phyloP scores from a whole-genome alignment of 2,888 invertebrate genomes.

The Watsonalla binaria region DNA sequence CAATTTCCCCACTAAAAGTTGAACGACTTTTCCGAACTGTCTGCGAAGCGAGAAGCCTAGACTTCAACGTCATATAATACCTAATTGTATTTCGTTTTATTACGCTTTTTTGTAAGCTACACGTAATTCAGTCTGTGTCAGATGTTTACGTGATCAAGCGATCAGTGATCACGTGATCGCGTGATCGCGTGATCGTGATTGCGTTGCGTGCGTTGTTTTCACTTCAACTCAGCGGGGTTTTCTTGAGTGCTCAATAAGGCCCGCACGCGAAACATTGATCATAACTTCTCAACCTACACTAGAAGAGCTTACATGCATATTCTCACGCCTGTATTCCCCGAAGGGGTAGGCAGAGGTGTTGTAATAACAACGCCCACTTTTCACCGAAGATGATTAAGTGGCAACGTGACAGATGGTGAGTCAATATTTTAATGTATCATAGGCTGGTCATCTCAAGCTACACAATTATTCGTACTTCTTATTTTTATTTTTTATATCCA shows the following conservation, averaged over 20 bases:
- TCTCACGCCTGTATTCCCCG: too few relatives aligned
- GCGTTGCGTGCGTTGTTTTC: constrained; percentile 63
- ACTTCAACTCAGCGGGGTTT: constrained; percentile 48
- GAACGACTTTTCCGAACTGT: too few relatives aligned
- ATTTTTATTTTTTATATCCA: too few relatives aligned
- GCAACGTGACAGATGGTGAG: too few relatives aligned
- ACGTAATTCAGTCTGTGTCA: constrained; percentile 27
- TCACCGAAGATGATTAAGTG: too few relatives aligned
- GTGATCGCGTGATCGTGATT: constrained; percentile 53
- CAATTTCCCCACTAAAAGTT: too few relatives aligned
- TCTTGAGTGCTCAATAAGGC: constrained; percentile 71
- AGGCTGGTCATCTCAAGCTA: too few relatives aligned
- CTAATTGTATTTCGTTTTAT: constrained; percentile 6
- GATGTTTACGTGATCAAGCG: constrained; percentile 38
- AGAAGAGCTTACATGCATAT: neutral
- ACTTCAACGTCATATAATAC: neutral
- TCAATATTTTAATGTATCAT: too few relatives aligned
- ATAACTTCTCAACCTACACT: neutral
- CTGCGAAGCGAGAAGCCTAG: too few relatives aligned
- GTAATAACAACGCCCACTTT: too few relatives aligned
- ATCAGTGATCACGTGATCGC: constrained; percentile 37
- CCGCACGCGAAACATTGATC: constrained; percentile 27
- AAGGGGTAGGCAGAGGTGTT: too few relatives aligned
- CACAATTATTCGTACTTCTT: too few relatives aligned
- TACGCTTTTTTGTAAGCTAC: constrained; percentile 4